Base-by-base conservation (phyloP, 2,888 invertebrate genomes). In the Formica aserva region DNA sequence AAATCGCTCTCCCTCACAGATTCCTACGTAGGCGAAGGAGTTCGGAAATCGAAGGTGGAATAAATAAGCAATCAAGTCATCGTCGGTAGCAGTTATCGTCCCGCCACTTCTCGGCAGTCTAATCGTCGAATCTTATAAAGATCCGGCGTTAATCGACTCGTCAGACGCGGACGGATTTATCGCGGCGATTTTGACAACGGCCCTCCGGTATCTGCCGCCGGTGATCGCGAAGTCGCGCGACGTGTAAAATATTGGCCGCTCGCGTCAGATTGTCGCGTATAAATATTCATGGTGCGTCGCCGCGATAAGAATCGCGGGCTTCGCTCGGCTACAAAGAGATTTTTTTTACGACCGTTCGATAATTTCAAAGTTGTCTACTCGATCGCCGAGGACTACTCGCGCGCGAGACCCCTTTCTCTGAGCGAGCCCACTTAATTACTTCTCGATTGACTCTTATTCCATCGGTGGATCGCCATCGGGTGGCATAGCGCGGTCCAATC, bases 211-310 rank as follows among this genome's bases (percentile, higher is more conserved):
- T 52, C 66, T 66, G 41, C 41, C 69, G 86, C n/a, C 75, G 52
- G 18, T 65, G 87, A 90, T 83, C 83, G 71, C 84, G 82, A 87
- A 84, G 72, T 81, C 82, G 82, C 84, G 77, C 69, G 60, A 57
- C 71, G 80, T n/a, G 52, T 87, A 85, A 90, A 86, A 85, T 88
- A 91, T 90, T 85, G 66, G 81, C 48, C 83, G 66, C 52, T 66
- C 71, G 38, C 55, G 66, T 76, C 71, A 81, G 85, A 83, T 78
- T 63, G 57, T 77, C 80, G 69, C 75, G 63, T 86, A 93, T 93
- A 93, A 94, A 94, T 93, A 94, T 94, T 93, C 93, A 93, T 91
- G 87, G 86, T 90, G 90, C 89, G 90, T 91, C 90, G 57, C 87
- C 83, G 62, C 74, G 85, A 88, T 91, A 86, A 92, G 89, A 91